Conservation (phyloP, 2,113 vertebrate genomes). For the Micromys minutus region DNA sequence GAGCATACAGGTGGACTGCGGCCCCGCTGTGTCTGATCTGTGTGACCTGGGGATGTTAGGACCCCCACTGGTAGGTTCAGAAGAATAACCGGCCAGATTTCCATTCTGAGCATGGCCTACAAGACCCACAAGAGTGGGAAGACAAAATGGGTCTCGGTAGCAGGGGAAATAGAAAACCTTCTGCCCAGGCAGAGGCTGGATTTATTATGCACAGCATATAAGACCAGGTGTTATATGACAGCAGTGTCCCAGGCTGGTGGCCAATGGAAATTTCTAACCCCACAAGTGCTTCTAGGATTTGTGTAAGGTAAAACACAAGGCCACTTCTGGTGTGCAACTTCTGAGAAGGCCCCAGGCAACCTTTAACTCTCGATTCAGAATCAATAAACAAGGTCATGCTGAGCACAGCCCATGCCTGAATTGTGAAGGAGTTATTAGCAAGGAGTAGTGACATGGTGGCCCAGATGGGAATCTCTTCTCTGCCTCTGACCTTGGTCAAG, state of each 20-base stretch:
- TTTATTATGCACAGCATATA: background rate
- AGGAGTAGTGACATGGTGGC: background rate
- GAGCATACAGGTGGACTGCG: background rate
- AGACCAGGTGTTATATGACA: rapidly evolving
- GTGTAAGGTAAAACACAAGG: too few relatives aligned
- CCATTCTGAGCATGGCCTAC: background rate
- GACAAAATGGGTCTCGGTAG: background rate
- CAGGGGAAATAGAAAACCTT: background rate
- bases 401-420: rapidly evolving
- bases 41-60: background rate
- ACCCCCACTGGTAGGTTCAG: background rate
- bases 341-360: background rate
- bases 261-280: background rate
- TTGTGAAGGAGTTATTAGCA: rapidly evolving
- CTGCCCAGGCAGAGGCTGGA: background rate
- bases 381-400: background rate
- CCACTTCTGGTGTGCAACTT: rapidly evolving
- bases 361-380: background rate
- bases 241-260: background rate
- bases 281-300: rapidly evolving
- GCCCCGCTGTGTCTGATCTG: rapidly evolving
- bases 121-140: background rate
- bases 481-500: too few relatives aligned
- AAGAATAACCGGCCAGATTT: background rate
- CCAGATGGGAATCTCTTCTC: background rate